Evolutionary conservation across 2,113 vertebrate genomes (phyloP), one percentile per base, ranked within the genome.

Genomic region (Corvus cornix): DNA sequence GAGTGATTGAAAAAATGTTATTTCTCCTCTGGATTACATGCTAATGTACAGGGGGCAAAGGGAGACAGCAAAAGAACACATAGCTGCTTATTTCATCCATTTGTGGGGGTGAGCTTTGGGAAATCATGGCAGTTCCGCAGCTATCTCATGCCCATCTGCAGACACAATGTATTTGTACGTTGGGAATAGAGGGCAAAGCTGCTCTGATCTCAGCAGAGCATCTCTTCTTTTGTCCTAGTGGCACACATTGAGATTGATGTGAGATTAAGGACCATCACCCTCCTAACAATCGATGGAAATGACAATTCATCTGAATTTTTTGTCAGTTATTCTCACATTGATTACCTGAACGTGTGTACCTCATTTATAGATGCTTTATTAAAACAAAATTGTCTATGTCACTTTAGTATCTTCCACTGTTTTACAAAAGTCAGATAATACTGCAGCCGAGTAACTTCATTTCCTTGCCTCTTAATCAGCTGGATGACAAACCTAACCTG

Each of bases 201-300:
- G 97, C 98, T 97, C 98, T 97, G 98, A 97, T 99, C 98, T 98
- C 98, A 95, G 94, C 97, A 95, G 98, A 98, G 98, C 98, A 98
- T 98, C 96, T 94, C 97, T 97, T 97, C 98, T 98, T 99, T 99
- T 99, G 99, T 99, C 98, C 98, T 98, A 93, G 96, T 98, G 99
- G 99, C 99, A 99, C 98, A 98, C 98, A 99, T 99, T 98, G 99
- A 99, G 99, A 99, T 99, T 98, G 99, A 99, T 99, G 98, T 30
- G 97, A 98, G 98, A 99, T 99, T 99, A 99, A 99, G 98, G 98
- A 98, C 98, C 97, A 97, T 98, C 97, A 97, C 97, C 97, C 95
- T 97, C 97, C 97, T 97, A 98, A 97, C 98, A 98, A 99, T 99
- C 98, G 97, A 98, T 98, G 97, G 97, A 96, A 98, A 97, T 98